These are phyloP conservation scores for Drosophila anomalata DNA, from an alignment of 2,888 invertebrate genomes.

Conservation along the genomic window DNA sequence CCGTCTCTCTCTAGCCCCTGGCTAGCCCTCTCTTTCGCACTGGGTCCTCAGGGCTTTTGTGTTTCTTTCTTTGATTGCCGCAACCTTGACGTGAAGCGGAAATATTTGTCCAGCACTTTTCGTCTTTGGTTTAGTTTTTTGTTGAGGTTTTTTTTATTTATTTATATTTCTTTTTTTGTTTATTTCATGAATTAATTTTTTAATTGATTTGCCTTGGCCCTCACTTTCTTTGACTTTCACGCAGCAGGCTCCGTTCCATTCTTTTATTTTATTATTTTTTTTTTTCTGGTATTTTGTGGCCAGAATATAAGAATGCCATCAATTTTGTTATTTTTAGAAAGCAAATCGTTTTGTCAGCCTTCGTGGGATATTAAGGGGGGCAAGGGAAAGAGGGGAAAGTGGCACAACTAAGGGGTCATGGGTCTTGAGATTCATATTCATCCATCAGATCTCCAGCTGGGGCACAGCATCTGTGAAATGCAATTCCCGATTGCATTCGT, in stretches of 20 bases:
- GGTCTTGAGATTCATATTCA: conserved; percentile 8
- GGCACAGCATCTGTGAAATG: conserved; percentile 15
- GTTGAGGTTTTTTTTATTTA: conserved; percentile 7
- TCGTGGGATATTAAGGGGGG: conserved; percentile 12
- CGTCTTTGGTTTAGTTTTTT: conserved; percentile 27
- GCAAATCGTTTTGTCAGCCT: conserved; percentile 71
- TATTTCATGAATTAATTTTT: conserved; percentile 47
- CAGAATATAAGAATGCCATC: conserved; percentile 57
- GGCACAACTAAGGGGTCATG: not conserved
- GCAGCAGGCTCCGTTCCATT: conserved; percentile 21
- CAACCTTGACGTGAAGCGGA: conserved; percentile 46
- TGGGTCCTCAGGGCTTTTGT: not conserved
- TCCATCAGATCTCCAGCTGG: conserved; percentile 36
- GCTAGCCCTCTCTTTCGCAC: not conserved
- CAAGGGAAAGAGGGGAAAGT: not conserved
- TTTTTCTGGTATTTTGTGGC: not conserved
- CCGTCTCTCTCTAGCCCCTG: not conserved
- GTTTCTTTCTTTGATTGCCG: conserved; percentile 35
- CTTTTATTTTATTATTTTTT: conserved; percentile 6
- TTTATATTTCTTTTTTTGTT: conserved; percentile 26
- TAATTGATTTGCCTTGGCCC: conserved; percentile 78
- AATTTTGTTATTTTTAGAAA: conserved; percentile 78
- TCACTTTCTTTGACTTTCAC: conserved; percentile 61
- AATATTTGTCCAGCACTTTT: conserved; percentile 46
- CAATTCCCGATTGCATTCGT: conserved; percentile 22